Base-by-base conservation (phyloP, 1,140 invertebrate species). In the Macrosteles quadrilineatus region DNA sequence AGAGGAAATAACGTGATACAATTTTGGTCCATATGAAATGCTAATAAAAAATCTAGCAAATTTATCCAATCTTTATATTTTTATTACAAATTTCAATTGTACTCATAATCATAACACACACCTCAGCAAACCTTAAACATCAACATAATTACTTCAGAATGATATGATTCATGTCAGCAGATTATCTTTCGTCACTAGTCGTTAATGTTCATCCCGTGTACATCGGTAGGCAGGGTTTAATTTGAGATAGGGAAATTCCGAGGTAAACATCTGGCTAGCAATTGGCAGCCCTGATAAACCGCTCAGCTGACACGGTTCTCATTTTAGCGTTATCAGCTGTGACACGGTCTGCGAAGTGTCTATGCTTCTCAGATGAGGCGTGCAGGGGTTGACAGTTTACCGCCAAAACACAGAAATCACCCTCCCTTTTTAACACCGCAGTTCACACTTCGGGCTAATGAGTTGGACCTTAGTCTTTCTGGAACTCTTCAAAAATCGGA, bases 241-340 rank as follows among this genome's bases (percentile, higher is more conserved):
- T 36, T 36, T 4, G 32, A 36, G 21, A 23, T 50, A 50, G 47
- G 47, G 17, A 50, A 23, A 50, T 50, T 50, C 17, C 2, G 23
- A 59, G 55, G 55, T 25, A 30, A 59, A 59, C 55, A 59, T 59
- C 55, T 59, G 55, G 55, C 25, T 14, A 36, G 55, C 25, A 21
- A 50, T 50, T 50, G 47, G 47, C 47, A 50, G 47, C 47, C 47
- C 6, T 50, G 47, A 50, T 50, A 50, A 50, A 17, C 47, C 47
- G 47, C 21, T 59, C 55, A 59, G 23, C 27, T 25, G 27, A 59
- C 55, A 59, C 27, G 55, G 55, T 59, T 59, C 55, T 59, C 55
- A 59, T 59, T 59, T 59, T 59, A 59, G 55, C 55, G 55, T 27
- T 50, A 50, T 50, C 25, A 59, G 21, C 55, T 59, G 55, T 6